phyloP scores from a whole-genome alignment of 2,888 invertebrate genomes.

The Caenorhabditis doughertyi region DNA sequence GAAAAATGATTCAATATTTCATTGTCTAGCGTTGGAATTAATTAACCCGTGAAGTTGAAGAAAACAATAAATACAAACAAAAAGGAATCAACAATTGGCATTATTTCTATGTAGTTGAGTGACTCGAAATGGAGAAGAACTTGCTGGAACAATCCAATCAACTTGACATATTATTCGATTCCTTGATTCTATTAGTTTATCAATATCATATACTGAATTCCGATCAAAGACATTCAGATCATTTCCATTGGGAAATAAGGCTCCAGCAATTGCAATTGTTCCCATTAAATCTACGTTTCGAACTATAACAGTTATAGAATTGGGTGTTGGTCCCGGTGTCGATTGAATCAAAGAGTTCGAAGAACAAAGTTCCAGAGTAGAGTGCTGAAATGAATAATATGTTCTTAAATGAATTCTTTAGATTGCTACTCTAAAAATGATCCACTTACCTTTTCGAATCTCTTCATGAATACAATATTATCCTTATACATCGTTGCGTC shows the following conservation, averaged over 20 bases:
- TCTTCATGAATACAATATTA: conserved; percentile 53
- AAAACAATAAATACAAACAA: conserved; percentile 13
- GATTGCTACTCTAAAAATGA: no score
- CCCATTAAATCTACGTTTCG: conserved; percentile 71
- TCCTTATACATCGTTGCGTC: conserved; percentile 57
- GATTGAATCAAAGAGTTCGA: conserved; percentile 64
- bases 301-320: conserved; percentile 69
- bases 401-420: no score
- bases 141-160: conserved; percentile 71
- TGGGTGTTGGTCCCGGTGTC: conserved; percentile 67
- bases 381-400: conserved; percentile 60
- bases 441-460: conserved; percentile 57
- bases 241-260: conserved; percentile 66
- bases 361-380: conserved; percentile 67
- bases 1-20: background rate
- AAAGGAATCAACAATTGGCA: conserved; percentile 45
- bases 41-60: conserved; percentile 5
- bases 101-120: conserved; percentile 44
- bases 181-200: conserved; percentile 60
- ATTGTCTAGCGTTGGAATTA: conserved; percentile 4
- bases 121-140: conserved; percentile 68
- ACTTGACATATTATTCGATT: conserved; percentile 67
- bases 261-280: conserved; percentile 70
- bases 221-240: conserved; percentile 61
- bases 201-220: conserved; percentile 58